Percentiles rank a stretch among this genome's conserved stretches.
These are phyloP conservation scores for Plectropomus leopardus DNA, from an alignment of 2,113 vertebrate species.

Conservation along the genomic window DNA sequence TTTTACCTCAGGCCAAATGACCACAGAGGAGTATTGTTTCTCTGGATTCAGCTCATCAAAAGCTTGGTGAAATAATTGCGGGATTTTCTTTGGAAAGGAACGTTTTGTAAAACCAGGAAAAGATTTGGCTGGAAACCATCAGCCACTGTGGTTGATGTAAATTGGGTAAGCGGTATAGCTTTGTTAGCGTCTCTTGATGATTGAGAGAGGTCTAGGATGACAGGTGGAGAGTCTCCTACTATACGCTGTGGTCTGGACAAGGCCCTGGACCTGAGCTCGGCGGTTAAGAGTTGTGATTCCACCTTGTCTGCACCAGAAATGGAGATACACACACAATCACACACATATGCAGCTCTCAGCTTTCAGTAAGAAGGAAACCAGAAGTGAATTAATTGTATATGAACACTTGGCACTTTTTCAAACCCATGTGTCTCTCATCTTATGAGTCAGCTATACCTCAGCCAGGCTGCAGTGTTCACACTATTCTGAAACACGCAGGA, in stretches of 20 bases:
- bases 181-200: conserved; percentile 49
- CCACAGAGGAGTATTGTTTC: conserved; percentile 58
- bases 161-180: conserved; percentile 37
- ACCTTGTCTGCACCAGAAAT: conserved; percentile 55
- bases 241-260: conserved; percentile 63
- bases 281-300: conserved; percentile 59
- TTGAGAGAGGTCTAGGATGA: conserved; percentile 56
- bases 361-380: conserved; percentile 27
- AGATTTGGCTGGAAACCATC: conserved; percentile 39
- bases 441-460: not conserved
- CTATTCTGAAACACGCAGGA: conserved; percentile 14
- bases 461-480: conserved; percentile 19
- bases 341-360: conserved; percentile 8
- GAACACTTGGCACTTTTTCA: conserved; percentile 43
- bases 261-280: conserved; percentile 30
- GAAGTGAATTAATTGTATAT: conserved; percentile 46
- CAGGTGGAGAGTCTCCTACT: conserved; percentile 63
- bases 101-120: conserved; percentile 41
- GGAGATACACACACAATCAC: conserved; percentile 10
- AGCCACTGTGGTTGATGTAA: conserved; percentile 50
- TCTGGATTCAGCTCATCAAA: conserved; percentile 51
- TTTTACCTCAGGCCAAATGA: conserved; percentile 40
- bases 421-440: conserved; percentile 17
- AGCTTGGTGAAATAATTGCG: conserved; percentile 33
- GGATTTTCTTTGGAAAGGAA: conserved; percentile 51